Base-by-base conservation (phyloP, 2,888 invertebrate genomes). In the Eupithecia tripunctaria region DNA sequence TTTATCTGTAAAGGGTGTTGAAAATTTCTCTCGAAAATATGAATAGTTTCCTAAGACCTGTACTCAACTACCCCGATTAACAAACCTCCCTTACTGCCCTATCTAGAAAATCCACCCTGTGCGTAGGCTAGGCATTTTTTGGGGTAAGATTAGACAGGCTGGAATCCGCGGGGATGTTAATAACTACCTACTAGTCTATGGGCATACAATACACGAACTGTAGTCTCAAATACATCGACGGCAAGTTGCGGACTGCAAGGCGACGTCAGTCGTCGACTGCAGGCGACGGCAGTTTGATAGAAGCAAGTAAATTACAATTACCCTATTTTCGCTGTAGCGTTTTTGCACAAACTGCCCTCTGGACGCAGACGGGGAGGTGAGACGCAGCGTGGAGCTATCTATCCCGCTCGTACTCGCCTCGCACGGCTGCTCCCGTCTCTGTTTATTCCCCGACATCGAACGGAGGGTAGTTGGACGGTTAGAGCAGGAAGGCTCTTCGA, bases 371-470 rank as follows among this genome's bases (percentile, higher is more conserved):
- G 60, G 60, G 8, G 18, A 29, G 27, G 7, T 32, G 18, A 18
- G 18, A 18, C 60, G 62, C 62, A 29, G 32, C 62, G 62, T 62
- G 62, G 32, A 62, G n/a, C 29, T 62, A 18, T 29, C 29, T 29
- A 32, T 62, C 62, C 29, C 62, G 62, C 62, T 62, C 32, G 62
- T 29, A 62, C 15, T 18, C 32, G 62, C 18, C 32, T 62, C 29
- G 8, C 32, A 62, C 18, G 29, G 29, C 7, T 29, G 18, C 62
- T 62, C 18, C 18, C 18, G 29, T 62, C 62, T 62, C 62, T 6
- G 15, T 62, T 32, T 62, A 29, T 21, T 51, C 21, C 51, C 10
- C 21, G 51, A 51, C 21, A 51, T 51, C 10, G 21, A 10, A 10
- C 10, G 1, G 51, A 51, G 8, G 51, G 51, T 51, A 21, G 51